phyloP scores from a whole-genome alignment of 1,140 invertebrate species.

The Stegodyphus dumicola region DNA sequence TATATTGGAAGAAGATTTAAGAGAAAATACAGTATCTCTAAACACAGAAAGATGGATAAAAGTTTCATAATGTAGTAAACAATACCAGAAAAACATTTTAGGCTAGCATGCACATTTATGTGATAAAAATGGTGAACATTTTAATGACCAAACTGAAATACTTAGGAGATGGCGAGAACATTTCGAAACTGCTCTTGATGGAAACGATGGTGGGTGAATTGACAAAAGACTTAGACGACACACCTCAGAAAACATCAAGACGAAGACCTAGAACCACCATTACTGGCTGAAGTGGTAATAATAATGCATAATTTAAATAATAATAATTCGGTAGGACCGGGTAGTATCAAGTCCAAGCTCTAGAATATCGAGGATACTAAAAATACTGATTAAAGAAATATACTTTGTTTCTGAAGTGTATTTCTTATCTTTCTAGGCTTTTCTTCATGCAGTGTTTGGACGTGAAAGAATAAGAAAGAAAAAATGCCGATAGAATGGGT shows the following conservation, averaged over 20 bases:
- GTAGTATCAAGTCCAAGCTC: constrained; percentile 14
- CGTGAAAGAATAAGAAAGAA: too few relatives aligned
- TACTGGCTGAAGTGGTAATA: not conserved
- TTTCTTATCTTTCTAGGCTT: too few relatives aligned
- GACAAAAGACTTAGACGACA: not conserved
- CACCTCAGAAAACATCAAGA: not conserved
- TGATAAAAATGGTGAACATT: constrained; percentile 25
- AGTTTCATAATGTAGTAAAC: not conserved
- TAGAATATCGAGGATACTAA: not conserved
- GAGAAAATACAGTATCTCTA: not conserved
- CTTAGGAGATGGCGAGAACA: not conserved
- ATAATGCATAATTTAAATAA: constrained; percentile 29
- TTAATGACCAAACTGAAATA: constrained; percentile 21
- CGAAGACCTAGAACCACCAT: constrained; percentile 7
- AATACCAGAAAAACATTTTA: not conserved
- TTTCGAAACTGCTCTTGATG: not conserved
- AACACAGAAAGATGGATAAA: not conserved
- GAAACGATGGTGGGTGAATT: not conserved
- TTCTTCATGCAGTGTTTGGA: too few relatives aligned
- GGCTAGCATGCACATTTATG: not conserved
- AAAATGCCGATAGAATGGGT: too few relatives aligned
- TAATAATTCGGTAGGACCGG: not conserved
- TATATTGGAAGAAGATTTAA: not conserved
- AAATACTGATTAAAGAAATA: constrained; percentile 1
- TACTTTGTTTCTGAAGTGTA: too few relatives aligned